Base-by-base conservation (phyloP, 2,888 invertebrate genomes). In the Catocala sponsa region DNA sequence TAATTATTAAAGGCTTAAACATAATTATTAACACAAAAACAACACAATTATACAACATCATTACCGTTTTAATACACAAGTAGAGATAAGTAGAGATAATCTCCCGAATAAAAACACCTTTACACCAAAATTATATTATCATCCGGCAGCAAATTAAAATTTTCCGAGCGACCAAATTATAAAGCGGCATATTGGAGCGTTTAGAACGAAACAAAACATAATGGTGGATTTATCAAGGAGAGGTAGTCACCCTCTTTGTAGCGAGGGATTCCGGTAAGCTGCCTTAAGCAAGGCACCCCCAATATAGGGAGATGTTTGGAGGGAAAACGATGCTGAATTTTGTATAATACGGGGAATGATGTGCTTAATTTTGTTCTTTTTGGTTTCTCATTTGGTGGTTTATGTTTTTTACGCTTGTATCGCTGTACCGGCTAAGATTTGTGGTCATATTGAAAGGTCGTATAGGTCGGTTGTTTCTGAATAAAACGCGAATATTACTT, bases 231-330 rank as follows among this genome's bases (percentile, higher is more conserved):
- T 74, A 77, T 72, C 70, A 63, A 61, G 64, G 53, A 49, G 63
- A 72, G 66, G 56, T 62, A 68, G 64, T 59, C 69, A 59, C 71
- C 73, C 68, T 59, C 62, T 69, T 57, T 67, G 68, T 63, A 72
- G 42, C 68, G 53, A 66, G 64, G 70, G 78, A 74, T 77, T 68
- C 65, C 33, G 67, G 65, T 82, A 82, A 85, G 82, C 84, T 71
- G 68, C 74, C 78, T 78, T 84, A 81, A 83, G 81, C 78, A 73
- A 77, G 72, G 71, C 69, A 68, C 72, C 70, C 60, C 76, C 82
- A 82, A 79, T 80, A 68, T 80, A 75, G 63, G 63, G 54, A 72
- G 77, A 78, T 77, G 77, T 76, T 59, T 68, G 42, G 15, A 48
- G 47, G 63, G 54, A 62, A 61, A 61, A 58, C 68, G 64, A 67